phyloP scores from a whole-genome alignment of 2,113 vertebrate genomes.

The Falcunculus frontatus region DNA sequence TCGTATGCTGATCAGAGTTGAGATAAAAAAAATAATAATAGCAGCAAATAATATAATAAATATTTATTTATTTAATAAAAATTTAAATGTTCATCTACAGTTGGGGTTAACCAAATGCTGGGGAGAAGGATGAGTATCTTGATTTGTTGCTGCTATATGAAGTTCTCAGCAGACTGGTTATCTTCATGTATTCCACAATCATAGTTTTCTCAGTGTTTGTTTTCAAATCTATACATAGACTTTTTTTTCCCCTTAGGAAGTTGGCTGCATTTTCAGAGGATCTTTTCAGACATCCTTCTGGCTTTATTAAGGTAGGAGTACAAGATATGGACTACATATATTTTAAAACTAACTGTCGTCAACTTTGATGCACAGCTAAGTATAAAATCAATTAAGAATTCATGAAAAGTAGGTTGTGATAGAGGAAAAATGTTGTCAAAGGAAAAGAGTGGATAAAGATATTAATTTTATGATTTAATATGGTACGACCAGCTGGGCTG shows the following conservation, averaged over 20 bases:
- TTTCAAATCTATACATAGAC: background rate
- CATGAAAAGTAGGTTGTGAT: background rate
- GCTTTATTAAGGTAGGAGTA: conserved; percentile 51
- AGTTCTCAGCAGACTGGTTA: background rate
- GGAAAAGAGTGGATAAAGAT: background rate
- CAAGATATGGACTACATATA: background rate
- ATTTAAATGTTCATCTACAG: background rate
- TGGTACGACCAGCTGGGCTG: background rate
- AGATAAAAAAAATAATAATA: background rate
- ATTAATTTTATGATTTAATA: background rate
- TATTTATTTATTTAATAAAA: background rate
- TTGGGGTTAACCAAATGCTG: background rate
- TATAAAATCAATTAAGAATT: background rate
- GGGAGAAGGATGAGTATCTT: background rate
- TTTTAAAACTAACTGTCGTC: background rate
- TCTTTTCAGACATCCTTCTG: background rate
- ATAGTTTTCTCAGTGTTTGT: background rate
- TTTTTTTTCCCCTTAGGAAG: background rate
- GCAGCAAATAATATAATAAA: background rate
- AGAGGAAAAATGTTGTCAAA: background rate
- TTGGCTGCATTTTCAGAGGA: background rate
- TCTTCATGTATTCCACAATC: background rate
- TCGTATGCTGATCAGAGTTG: background rate
- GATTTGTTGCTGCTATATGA: background rate
- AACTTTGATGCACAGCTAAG: background rate